Percentiles rank a stretch among this genome's conserved stretches.
These are phyloP conservation scores for Atta colombica DNA, from an alignment of 1,140 invertebrate species.

Conservation along the genomic window DNA sequence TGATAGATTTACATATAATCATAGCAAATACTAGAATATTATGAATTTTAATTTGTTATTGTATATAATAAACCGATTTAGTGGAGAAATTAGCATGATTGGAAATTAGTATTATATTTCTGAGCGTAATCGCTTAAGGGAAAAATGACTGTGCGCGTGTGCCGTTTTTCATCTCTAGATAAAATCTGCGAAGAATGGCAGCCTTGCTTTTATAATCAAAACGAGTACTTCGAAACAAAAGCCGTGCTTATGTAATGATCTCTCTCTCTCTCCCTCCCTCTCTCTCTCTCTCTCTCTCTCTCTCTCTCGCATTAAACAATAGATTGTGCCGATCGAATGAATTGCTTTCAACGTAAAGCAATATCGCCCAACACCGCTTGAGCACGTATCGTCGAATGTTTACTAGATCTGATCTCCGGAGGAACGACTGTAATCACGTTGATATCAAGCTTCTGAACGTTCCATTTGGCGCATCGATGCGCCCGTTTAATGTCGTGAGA, in stretches of 20 bases:
- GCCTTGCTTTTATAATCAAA: constrained; percentile 47
- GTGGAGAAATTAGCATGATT: background rate
- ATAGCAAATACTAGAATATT: background rate
- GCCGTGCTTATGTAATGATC: constrained; percentile 64
- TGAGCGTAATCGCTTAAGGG: constrained; percentile 33
- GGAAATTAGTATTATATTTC: constrained; percentile 13
- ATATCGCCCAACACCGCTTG: constrained; percentile 67
- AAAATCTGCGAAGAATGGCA: constrained; percentile 62
- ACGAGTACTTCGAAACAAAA: constrained; percentile 52
- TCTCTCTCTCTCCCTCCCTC: background rate
- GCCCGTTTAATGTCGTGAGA: constrained; percentile 21
- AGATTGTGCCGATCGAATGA: constrained; percentile 64
- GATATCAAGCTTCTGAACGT: constrained; percentile 7
- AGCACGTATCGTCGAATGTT: constrained; percentile 69
- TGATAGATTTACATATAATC: background rate
- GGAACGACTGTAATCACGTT: constrained; percentile 48
- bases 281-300: no score
- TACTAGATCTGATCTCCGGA: constrained; percentile 49
- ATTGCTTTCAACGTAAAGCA: constrained; percentile 70
- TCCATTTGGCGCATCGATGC: constrained; percentile 32
- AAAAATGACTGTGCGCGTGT: constrained; percentile 24
- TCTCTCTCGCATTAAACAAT: constrained; percentile 67
- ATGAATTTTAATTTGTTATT: constrained; percentile 20
- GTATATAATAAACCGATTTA: constrained; percentile 8
- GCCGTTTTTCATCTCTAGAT: constrained; percentile 25